Evolutionary conservation across 2,113 vertebrate genomes (phyloP), one percentile per base, ranked within the genome.

Genomic region (Cisticola juncidis): DNA sequence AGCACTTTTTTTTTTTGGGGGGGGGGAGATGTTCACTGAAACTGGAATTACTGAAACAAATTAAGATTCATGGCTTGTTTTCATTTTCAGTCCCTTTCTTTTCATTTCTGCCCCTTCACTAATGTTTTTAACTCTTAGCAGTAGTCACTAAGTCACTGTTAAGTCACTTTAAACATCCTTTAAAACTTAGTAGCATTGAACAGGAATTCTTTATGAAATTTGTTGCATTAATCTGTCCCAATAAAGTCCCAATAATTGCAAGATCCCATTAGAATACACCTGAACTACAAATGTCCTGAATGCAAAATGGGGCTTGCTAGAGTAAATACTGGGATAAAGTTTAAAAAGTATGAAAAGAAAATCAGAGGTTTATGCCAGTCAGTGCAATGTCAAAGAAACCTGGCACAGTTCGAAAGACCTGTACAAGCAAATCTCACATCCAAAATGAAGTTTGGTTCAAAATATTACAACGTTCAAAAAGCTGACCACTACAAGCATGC

Each of bases 371-470:
- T 45, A 14, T 74, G 33, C 73, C 80, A 86, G 31, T 58, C 38
- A 78, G 35, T 58, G 13, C 15, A 65, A n/a, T 8, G 36, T 81
- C 77, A 66, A 70, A 85, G n/a, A 73, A 78, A 66, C 8, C 24
- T 56, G 28, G 14, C 14, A 44, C 22, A 64, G 70, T 84, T 87
- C 53, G 78, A 77, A 73, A 73, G 94, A 57, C n/a, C n/a, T 47
- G 23, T 36, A 25, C 31, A 13, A 40, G 66, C 50, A 77, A 83
- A 95, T 78, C 69, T 94, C 21, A 14, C 72, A 78, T 94, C 92
- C 81, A 95, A 96, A 91, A 92, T 92, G 12, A 84, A 87, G 87
- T 91, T 97, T 86, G 66, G 44, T 93, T 95, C 82, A 96, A 94
- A 96, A 93, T 73, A 29, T 79, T 97, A 42, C 15, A 38, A n/a